Base-by-base conservation (phyloP, 1,140 invertebrate genomes). In the Temnothorax longispinosus region DNA sequence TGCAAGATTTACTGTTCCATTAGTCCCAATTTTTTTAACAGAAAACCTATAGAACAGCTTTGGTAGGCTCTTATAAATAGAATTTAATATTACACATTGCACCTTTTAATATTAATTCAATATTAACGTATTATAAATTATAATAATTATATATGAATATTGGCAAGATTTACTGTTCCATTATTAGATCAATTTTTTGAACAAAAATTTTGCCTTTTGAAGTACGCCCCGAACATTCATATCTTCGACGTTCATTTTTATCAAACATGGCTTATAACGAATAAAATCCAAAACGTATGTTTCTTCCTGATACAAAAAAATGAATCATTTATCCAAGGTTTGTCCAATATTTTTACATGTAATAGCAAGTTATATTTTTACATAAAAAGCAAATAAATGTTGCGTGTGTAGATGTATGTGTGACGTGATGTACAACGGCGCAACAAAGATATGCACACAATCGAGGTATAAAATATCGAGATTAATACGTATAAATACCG, bases 61-160 rank as follows among this genome's bases (percentile, higher is more conserved):
- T 18, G 2, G 27, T 27, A 27, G 27, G 27, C 41, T 44, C 8
- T 44, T 44, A 41, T 65, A 64, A 64, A 64, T 64, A n/a, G 64
- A 67, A 21, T 67, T 67, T 44, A 67, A 67, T 65, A 65, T 67
- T 67, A 67, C 10, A 67, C 44, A n/a, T n/a, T n/a, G n/a, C n/a
- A 41, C n/a, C 15, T 64, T n/a, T 65, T 2, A 65, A 65, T 65
- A 64, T 64, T 65, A 41, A 27, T 27, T 27, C 27, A 27, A 27
- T 27, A 65, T 41, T 65, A 67, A 41, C 18, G 7, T 27, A 27
- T 27, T 50, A 64, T 35, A 15, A 32, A 62, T 62, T 62, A 35
- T 32, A 54, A 18, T n/a, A n/a, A 54, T 54, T 18, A 54, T 54
- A 54, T 54, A 54, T 27, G 27, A 27, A 27, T 27, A 1, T n/a